These are phyloP conservation scores for Netelia inedita DNA, from an alignment of 2,888 invertebrate species.

Conservation along the genomic window DNA sequence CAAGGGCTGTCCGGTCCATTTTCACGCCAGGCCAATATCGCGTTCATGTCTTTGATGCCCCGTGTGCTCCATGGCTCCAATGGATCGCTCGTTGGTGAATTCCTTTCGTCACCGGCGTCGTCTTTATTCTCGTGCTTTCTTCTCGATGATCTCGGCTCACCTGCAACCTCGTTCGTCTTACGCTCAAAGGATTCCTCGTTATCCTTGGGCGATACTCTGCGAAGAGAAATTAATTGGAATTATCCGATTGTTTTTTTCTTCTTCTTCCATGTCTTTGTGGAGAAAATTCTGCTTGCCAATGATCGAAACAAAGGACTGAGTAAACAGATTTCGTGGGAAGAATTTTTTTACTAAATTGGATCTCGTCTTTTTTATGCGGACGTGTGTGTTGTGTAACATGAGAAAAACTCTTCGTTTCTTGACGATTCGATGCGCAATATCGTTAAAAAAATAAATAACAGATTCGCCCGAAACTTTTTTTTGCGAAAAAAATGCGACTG, in stretches of 20 bases:
- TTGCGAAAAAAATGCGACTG: too few relatives aligned
- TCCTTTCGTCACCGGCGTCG: conserved; percentile 63
- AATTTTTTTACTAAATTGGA: too few relatives aligned
- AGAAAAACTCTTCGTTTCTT: too few relatives aligned
- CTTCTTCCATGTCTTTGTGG: too few relatives aligned
- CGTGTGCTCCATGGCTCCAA: conserved; percentile 91
- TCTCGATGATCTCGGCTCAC: conserved; percentile 85
- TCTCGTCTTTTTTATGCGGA: too few relatives aligned
- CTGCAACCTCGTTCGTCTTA: conserved; percentile 82
- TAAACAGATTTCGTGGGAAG: too few relatives aligned
- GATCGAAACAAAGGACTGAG: too few relatives aligned
- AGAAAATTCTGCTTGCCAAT: too few relatives aligned
- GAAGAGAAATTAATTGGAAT: conserved; percentile 21
- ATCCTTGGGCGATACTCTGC: conserved; percentile 86
- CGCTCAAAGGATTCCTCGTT: conserved; percentile 76
- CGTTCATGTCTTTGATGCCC: conserved; percentile 90
- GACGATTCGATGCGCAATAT: too few relatives aligned
- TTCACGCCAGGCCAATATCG: conserved; percentile 89
- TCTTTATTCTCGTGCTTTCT: conserved; percentile 84
- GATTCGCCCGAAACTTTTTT: too few relatives aligned
- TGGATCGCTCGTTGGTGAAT: conserved; percentile 87
- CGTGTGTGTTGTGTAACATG: too few relatives aligned
- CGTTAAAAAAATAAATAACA: too few relatives aligned
- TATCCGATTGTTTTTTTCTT: background rate
- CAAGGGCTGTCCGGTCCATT: conserved; percentile 86